phyloP scores from a whole-genome alignment of 2,797 vertebrate genomes.

The Brachymystax lenok region DNA sequence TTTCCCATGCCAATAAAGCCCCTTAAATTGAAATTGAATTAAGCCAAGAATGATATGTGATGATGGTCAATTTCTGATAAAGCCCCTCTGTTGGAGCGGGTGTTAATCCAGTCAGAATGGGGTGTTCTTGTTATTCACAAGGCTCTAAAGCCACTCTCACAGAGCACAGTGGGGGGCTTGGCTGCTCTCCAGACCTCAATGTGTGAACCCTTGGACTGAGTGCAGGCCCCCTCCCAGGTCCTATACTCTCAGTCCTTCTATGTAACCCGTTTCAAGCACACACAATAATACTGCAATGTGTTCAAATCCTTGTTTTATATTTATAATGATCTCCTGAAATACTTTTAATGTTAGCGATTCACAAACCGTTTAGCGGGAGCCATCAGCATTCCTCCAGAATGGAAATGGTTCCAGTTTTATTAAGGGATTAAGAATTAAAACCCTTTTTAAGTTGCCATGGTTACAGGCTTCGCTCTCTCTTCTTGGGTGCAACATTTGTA shows the following conservation, averaged over 20 bases:
- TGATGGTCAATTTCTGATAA: not conserved
- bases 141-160: constrained; percentile 26
- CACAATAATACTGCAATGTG: constrained; percentile 13
- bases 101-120: constrained; percentile 55
- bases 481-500: constrained; percentile 53
- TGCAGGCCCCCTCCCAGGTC: not conserved
- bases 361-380: constrained; percentile 34
- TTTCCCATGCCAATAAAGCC: no score
- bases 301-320: constrained; percentile 33
- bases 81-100: not conserved
- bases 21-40: not conserved
- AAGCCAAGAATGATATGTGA: constrained; percentile 2
- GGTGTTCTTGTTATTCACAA: constrained; percentile 39
- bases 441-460: constrained; percentile 60
- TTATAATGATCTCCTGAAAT: constrained; percentile 27
- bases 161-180: constrained; percentile 19
- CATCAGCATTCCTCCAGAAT: constrained; percentile 21
- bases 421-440: constrained; percentile 45
- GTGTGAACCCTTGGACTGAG: constrained; percentile 4
- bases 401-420: constrained; percentile 25
- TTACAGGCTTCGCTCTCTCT: constrained; percentile 44
- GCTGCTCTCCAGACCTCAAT: constrained; percentile 26
- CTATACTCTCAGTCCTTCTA: not conserved
- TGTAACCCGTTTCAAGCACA: constrained; percentile 6
- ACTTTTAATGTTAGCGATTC: constrained; percentile 7